Conservation (phyloP, 2,113 vertebrate genomes). For the Chionomys nivalis region DNA sequence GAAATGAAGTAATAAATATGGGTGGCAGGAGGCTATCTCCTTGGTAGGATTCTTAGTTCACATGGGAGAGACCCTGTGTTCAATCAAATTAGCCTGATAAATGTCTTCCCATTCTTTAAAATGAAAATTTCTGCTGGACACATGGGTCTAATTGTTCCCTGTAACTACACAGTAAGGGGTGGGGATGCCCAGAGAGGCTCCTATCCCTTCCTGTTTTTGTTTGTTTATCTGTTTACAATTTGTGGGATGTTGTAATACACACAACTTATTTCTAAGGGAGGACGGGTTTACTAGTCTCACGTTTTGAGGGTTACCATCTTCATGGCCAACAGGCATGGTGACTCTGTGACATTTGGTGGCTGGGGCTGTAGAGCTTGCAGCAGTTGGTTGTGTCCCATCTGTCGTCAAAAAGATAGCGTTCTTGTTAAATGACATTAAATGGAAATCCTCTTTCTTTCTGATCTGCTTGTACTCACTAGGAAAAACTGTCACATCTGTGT, state of each 20-base stretch:
- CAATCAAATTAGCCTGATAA: background rate
- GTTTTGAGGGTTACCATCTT: background rate
- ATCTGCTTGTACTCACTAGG: background rate
- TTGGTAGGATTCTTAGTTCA: background rate
- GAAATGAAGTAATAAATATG: background rate
- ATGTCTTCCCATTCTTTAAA: constrained; percentile 8
- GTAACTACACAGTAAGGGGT: no score
- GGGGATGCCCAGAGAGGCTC: background rate
- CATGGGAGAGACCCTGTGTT: background rate
- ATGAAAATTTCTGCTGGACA: background rate
- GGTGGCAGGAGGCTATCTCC: background rate
- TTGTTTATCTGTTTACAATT: background rate
- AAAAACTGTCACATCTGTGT: background rate
- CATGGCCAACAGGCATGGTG: background rate
- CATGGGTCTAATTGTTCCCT: background rate
- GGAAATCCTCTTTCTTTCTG: background rate
- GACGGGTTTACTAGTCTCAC: background rate
- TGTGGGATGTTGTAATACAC: no score
- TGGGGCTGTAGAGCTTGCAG: background rate
- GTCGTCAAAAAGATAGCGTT: background rate
- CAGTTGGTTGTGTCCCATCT: background rate
- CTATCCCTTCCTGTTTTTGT: background rate
- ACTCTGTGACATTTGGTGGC: background rate
- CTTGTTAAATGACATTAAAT: background rate
- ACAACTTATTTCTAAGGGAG: background rate